Conservation (phyloP, 2,113 vertebrate genomes). For the Rhinolophus ferrumequinum region DNA sequence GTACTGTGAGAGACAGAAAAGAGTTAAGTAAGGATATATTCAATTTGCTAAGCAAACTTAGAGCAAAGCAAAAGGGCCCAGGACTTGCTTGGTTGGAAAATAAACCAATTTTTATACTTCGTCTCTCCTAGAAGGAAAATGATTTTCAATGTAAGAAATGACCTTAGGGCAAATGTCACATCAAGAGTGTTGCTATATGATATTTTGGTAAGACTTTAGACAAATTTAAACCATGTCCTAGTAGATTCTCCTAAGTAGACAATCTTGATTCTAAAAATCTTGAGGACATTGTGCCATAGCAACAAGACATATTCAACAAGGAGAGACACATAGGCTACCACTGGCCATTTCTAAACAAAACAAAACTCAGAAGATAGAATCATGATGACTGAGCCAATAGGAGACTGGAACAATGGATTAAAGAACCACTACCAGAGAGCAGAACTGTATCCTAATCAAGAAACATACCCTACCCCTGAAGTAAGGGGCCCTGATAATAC, state of each 20-base stretch:
- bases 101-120: neutral
- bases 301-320: neutral
- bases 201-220: neutral
- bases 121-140: neutral
- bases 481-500: neutral
- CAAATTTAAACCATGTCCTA: neutral
- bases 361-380: neutral
- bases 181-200: neutral
- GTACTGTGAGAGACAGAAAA: neutral
- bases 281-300: neutral
- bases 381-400: neutral
- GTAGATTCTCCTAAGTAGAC: neutral
- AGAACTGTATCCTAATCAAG: neutral
- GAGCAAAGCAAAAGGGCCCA: neutral
- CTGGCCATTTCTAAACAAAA: neutral
- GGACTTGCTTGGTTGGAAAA: neutral
- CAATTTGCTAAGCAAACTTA: slow-evolving; percentile 21
- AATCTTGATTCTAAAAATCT: neutral
- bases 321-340: neutral
- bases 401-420: neutral
- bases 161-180: neutral
- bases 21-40: neutral
- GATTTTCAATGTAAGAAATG: neutral
- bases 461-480: neutral
- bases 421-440: neutral